Evolutionary conservation across 2,888 invertebrate genomes (phyloP).

Genomic region (Griposia aprilina): DNA sequence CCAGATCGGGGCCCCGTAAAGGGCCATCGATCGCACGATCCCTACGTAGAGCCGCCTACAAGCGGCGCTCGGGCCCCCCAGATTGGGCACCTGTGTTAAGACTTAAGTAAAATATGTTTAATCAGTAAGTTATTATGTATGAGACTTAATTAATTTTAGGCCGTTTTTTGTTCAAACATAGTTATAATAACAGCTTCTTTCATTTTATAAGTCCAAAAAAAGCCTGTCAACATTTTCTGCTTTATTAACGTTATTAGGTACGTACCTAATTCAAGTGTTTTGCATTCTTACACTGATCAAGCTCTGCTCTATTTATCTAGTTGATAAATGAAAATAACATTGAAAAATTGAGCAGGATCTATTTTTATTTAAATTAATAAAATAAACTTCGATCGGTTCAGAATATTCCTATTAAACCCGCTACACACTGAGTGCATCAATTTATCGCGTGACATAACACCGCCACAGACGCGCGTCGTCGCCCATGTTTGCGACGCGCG

Average conservation of each 20-base stretch:
- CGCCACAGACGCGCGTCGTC: neutral
- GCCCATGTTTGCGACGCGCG: neutral
- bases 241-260: neutral
- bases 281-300: neutral
- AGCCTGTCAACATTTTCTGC: neutral
- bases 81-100: too few relatives aligned
- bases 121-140: too few relatives aligned
- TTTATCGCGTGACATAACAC: constrained; percentile 13
- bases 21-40: too few relatives aligned
- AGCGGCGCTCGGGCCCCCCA: too few relatives aligned
- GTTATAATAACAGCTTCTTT: too few relatives aligned
- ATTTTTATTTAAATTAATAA: neutral
- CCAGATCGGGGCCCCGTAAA: too few relatives aligned
- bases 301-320: neutral
- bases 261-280: neutral
- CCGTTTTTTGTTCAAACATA: too few relatives aligned
- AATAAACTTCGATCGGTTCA: too few relatives aligned
- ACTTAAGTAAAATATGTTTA: too few relatives aligned
- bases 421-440: constrained; percentile 16
- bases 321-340: neutral
- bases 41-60: too few relatives aligned
- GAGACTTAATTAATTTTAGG: neutral
- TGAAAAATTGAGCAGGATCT: neutral
- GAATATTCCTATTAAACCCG: neutral
- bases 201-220: too few relatives aligned